These are phyloP conservation scores for Helobdella robusta DNA, from an alignment of 2,888 invertebrate species.

Conservation along the genomic window DNA sequence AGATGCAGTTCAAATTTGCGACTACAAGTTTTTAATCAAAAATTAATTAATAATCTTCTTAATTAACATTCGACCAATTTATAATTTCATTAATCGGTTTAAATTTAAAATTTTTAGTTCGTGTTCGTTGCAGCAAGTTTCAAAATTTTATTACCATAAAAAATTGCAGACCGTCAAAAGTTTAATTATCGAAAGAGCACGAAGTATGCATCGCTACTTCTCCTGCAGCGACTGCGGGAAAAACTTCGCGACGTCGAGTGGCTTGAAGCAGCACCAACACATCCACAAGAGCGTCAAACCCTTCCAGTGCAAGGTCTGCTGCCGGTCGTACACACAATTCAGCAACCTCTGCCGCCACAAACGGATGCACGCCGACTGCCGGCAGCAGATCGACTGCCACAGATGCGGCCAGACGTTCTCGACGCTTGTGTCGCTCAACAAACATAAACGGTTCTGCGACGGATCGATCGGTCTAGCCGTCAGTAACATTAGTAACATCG, in stretches of 20 bases:
- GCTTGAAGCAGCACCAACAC: conserved; percentile 96
- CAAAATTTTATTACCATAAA: too few relatives aligned
- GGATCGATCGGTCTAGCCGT: conserved; percentile 56
- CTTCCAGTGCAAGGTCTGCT: conserved; percentile 71
- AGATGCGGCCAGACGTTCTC: conserved; percentile 88
- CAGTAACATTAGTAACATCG: conserved; percentile 25
- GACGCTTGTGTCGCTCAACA: conserved; percentile 79
- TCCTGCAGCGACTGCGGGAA: conserved; percentile 91
- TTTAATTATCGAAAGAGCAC: too few relatives aligned
- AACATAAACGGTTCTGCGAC: conserved; percentile 92
- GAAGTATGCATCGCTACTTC: conserved; percentile 41
- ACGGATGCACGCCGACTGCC: conserved; percentile 93
- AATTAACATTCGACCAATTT: too few relatives aligned
- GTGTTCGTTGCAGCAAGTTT: too few relatives aligned
- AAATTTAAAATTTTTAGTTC: too few relatives aligned
- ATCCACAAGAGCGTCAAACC: conserved; percentile 97
- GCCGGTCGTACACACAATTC: conserved; percentile 94
- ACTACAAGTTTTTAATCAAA: too few relatives aligned
- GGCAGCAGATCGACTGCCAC: conserved; percentile 78
- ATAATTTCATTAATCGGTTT: too few relatives aligned
- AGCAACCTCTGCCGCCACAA: conserved; percentile 98
- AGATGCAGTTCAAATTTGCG: too few relatives aligned
- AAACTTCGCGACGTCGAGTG: conserved; percentile 92
- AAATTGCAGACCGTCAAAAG: too few relatives aligned
- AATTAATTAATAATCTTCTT: too few relatives aligned